phyloP scores from a whole-genome alignment of 2,113 vertebrate species.

The Carollia perspicillata region DNA sequence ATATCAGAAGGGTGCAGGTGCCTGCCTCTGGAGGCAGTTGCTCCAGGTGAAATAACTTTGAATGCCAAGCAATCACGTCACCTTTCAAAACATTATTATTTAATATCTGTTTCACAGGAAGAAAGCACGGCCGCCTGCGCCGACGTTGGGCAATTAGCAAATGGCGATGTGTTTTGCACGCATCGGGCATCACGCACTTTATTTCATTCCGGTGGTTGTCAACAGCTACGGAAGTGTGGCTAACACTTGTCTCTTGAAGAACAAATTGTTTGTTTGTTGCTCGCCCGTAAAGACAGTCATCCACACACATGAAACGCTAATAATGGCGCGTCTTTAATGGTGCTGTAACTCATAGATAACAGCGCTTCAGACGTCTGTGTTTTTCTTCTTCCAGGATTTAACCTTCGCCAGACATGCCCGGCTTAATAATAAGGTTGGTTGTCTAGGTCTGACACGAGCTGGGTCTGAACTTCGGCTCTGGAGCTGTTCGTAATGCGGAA shows the following conservation, averaged over 20 bases:
- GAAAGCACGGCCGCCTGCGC: background rate
- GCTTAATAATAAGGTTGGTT: slow-evolving; percentile 49
- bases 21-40: background rate
- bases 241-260: slow-evolving; percentile 46
- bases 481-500: background rate
- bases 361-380: slow-evolving; percentile 22
- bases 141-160: slow-evolving; percentile 20
- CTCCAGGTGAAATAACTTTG: background rate
- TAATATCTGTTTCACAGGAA: background rate
- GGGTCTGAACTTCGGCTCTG: slow-evolving; percentile 33
- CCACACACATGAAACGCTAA: background rate
- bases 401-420: slow-evolving; percentile 44
- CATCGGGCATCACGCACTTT: background rate
- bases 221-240: background rate
- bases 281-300: slow-evolving; percentile 14
- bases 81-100: background rate
- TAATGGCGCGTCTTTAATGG: background rate
- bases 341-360: slow-evolving; percentile 41
- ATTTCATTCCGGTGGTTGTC: slow-evolving; percentile 19
- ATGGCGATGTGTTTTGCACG: slow-evolving; percentile 13
- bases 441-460: background rate
- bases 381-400: slow-evolving; percentile 39
- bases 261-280: slow-evolving; percentile 38
- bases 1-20: background rate
- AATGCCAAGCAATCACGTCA: background rate